Conservation (phyloP, 1,140 invertebrate genomes). For the Hesperophylax magnus region DNA sequence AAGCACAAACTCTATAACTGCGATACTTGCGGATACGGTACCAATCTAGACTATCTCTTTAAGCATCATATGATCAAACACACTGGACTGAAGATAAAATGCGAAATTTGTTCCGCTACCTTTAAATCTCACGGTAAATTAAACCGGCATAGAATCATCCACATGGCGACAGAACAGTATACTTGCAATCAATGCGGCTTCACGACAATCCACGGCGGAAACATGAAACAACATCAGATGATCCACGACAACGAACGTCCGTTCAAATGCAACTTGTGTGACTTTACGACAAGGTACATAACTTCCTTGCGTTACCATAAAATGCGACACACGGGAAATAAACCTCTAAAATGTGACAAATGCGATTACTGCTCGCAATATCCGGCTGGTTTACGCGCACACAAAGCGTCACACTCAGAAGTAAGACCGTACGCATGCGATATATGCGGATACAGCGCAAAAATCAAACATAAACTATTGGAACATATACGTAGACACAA, state of each 20-base stretch:
- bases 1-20: constrained; percentile 1
- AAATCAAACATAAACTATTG: too few relatives aligned
- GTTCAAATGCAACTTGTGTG: constrained; percentile 2
- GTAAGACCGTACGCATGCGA: neutral
- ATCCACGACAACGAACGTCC: neutral
- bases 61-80: neutral
- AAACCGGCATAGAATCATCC: neutral
- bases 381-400: neutral
- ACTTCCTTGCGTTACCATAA: neutral
- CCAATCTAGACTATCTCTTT: neutral
- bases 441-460: too few relatives aligned
- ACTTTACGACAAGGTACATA: neutral
- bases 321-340: constrained; percentile 21
- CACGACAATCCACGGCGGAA: constrained; percentile 3
- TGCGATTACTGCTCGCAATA: neutral
- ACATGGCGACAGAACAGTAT: neutral
- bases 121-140: neutral
- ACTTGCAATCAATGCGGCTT: neutral
- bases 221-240: neutral
- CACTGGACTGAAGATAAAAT: neutral
- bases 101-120: neutral
- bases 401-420: neutral
- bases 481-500: too few relatives aligned
- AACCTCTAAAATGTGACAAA: neutral
- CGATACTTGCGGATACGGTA: neutral